These are phyloP conservation scores for Nesoenas mayeri DNA, from an alignment of 2,113 vertebrate genomes.

Conservation along the genomic window DNA sequence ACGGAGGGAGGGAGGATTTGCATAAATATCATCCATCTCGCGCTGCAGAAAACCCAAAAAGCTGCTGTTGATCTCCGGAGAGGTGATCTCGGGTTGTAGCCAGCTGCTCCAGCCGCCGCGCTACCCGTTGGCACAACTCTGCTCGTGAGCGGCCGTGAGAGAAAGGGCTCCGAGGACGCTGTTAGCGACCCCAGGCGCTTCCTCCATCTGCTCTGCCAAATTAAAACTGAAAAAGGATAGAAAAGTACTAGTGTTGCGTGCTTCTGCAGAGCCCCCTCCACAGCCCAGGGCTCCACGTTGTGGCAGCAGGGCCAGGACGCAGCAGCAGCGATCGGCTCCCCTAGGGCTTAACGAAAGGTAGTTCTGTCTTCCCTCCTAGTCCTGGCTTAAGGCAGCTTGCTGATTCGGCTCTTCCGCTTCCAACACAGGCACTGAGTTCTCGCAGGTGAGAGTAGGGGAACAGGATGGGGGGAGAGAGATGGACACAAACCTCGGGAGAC, in stretches of 20 bases:
- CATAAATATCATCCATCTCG: slow-evolving; percentile 67
- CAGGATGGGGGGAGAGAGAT: background rate
- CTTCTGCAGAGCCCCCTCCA: slow-evolving; percentile 16
- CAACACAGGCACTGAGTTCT: slow-evolving; percentile 49
- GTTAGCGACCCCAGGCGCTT: background rate
- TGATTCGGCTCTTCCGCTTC: slow-evolving; percentile 14
- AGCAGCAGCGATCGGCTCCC: background rate
- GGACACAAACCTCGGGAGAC: slow-evolving; percentile 27
- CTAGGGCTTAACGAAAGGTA: background rate
- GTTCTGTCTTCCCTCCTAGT: slow-evolving; percentile 1
- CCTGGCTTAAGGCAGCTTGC: slow-evolving; percentile 65
- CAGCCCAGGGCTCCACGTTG: background rate
- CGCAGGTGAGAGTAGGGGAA: background rate
- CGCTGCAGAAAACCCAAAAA: slow-evolving; percentile 20
- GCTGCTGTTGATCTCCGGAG: slow-evolving; percentile 20
- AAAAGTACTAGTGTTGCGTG: slow-evolving; percentile 42
- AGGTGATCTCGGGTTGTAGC: background rate
- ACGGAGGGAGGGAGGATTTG: background rate
- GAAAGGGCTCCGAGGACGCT: background rate
- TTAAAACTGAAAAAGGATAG: background rate
- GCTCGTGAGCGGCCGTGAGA: slow-evolving; percentile 36
- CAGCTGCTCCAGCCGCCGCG: slow-evolving; percentile 13
- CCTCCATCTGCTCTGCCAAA: slow-evolving; percentile 63
- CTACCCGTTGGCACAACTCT: slow-evolving; percentile 56
- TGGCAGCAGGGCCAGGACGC: slow-evolving; percentile 11